Evolutionary conservation across 30 jellyfish, hydroid and myxozoan genomes (phyloP), one percentile per base, ranked within the genome.

Genomic region (Phacellophora camtschatica): DNA sequence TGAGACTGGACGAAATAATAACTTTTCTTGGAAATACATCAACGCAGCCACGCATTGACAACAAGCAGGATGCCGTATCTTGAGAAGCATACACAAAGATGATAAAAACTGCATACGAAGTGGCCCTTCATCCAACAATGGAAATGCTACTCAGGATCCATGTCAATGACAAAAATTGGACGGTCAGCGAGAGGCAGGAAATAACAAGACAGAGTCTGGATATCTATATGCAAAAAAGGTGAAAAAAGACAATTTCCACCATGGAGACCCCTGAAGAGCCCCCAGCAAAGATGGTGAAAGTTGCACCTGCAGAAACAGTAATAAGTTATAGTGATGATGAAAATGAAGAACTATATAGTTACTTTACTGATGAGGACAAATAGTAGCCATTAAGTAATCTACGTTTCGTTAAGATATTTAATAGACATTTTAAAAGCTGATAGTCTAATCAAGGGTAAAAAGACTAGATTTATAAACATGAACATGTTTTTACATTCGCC

Each of bases 111-210:
- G 90, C 87, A 33, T 63, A 59, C 39, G 71, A 58, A 25, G 73
- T 77, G 49, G 90, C 84, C 28, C 74, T 33, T 0, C 86, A 59
- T 30, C 90, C 90, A 18, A 77, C 90, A 4, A 57, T 72, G 57
- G 86, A 72, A 24, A 45, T 35, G 79, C 74, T 13, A 0, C 22
- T 72, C 16, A 8, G 78, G 30, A 33, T 72, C 1, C 20, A 72
- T 10, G 10, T 72, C 16, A 72, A 72, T 39, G 86, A 72, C 31
- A 49, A 72, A 28, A 29, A 23, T 34, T 72, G 86, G 86, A 1
- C 86, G 1, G 76, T 35, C 45, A 5, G 3, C 22, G 48, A 69
- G 22, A 37, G 83, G 39, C 22, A 69, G 31, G 74, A 28, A 32
- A 59, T 59, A 23, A 23, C 18, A 1, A 36, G 24, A 20, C 74